Base-by-base conservation (phyloP, 2,888 invertebrate species). In the Epinotia demarniana region DNA sequence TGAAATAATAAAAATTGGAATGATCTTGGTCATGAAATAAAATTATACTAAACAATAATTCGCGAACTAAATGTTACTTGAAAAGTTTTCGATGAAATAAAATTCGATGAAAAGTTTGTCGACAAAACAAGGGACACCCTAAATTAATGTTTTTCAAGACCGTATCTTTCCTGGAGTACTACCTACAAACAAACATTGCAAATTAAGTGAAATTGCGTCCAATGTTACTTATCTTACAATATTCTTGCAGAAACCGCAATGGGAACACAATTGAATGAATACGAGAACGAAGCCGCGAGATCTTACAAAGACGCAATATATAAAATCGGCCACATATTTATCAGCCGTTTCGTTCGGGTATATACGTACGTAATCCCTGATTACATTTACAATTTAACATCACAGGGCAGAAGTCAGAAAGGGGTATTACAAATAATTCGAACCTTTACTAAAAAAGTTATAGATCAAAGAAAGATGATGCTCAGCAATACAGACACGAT, bases 161-260 rank as follows among this genome's bases (percentile, higher is more conserved):
- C 23, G 23, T 23, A 2, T 23, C 2, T 23, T 23, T 23, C 23
- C 23, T 23, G 23, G 23, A 23, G 33, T 5, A 33, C 1, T 27
- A 27, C 33, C 33, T 33, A 33, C 33, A 33, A 33, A 33, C 8
- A 33, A 33, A 33, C 6, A 33, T 33, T 33, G 8, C 8, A 33
- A 6, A 8, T 33, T 6, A 33, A 6, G 33, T 33, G 33, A 1
- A 33, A 33, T 33, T 33, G 33, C 33, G 33, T 33, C 33, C 33
- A 33, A 6, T 8, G 1, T 33, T 0, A 27, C 23, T 27, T 27
- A 27, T 27, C 23, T 27, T 27, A 27, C 23, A 27, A 27, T 27
- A 27, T 27, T 73, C 55, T 86, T 89, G 73, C 80, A 95, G 95
- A 95, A 92, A 95, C 96, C 23, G 96, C 97, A 1, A 96, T 97